phyloP scores from a whole-genome alignment of 2,888 invertebrate species.

The Caenorhabditis afra region DNA sequence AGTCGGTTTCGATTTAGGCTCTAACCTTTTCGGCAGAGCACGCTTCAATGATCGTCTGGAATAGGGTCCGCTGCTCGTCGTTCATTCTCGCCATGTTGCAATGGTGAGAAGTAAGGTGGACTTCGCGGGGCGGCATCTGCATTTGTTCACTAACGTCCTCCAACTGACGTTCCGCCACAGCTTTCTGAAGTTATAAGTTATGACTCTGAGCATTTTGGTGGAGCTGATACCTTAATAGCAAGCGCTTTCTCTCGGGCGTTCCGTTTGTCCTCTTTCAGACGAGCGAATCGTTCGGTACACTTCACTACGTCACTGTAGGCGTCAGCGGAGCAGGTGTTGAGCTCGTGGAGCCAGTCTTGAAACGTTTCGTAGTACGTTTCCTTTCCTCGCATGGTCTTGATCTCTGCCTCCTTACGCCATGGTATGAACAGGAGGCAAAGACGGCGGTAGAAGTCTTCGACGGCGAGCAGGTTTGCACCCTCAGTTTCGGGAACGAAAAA shows the following conservation, averaged over 20 bases:
- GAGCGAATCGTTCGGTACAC: too few relatives aligned
- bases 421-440: conserved; percentile 17
- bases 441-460: conserved; percentile 7
- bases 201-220: too few relatives aligned
- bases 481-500: not conserved
- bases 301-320: too few relatives aligned
- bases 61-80: not conserved
- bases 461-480: not conserved
- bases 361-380: conserved; percentile 10
- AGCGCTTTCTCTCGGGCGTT: too few relatives aligned
- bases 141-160: not conserved
- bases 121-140: not conserved
- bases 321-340: too few relatives aligned
- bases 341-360: not conserved
- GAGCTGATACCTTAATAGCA: too few relatives aligned
- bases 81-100: not conserved
- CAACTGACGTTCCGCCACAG: too few relatives aligned
- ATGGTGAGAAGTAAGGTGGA: not conserved
- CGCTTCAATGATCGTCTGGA: not conserved
- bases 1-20: not conserved
- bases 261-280: too few relatives aligned
- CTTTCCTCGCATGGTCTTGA: not conserved
- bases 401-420: not conserved
- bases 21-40: not conserved
- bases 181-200: too few relatives aligned